Base-by-base conservation (phyloP, 2,888 invertebrate genomes). In the Athrips mouffetella region DNA sequence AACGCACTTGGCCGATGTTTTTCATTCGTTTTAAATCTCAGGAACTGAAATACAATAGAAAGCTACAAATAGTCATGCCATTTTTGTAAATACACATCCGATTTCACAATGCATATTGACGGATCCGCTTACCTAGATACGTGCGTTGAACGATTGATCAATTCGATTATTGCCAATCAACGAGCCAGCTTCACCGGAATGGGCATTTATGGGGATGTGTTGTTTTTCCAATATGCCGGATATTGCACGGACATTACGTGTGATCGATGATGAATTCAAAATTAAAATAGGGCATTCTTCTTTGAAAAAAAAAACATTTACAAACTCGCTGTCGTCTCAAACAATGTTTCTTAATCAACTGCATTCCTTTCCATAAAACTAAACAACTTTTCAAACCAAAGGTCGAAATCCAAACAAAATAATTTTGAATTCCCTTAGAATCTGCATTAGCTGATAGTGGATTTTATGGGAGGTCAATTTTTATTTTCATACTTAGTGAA, bases 141-240 rank as follows among this genome's bases (percentile, higher is more conserved):
- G 37, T 18, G 6, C 21, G 18, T 21, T 37, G 37, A 21, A 21
- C 21, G 37, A 37, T 37, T 37, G 37, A 20, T 37, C 37, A 21
- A 37, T 37, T 21, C 16, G 18, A 42, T 42, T 42, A 42, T 42
- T 42, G 42, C 42, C 40, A 42, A 42, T 42, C 42, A 29, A 42
- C 29, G 42, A n/a, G 18, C 21, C n/a, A 40, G 25, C 6, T 15
- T 23, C 8, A 20, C 15, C 4, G 40, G 25, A 40, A 40, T 40
- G 15, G 15, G 11, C 15, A 40, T 40, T 40, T 40, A 23, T 25
- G 40, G 25, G 25, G 23, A 40, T 40, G 18, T 37, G 8, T 18
- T 7, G 20, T 37, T 37, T 21, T 21, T 21, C 37, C 37, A 37
- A 37, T 37, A 37, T 37, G 21, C 20, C 37, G 20, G 37, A 37